A percentile compares a stretch with the other conserved stretches of the same genome.
phyloP scores from a whole-genome alignment of 2,888 invertebrate genomes.

The Endomychus coccineus region DNA sequence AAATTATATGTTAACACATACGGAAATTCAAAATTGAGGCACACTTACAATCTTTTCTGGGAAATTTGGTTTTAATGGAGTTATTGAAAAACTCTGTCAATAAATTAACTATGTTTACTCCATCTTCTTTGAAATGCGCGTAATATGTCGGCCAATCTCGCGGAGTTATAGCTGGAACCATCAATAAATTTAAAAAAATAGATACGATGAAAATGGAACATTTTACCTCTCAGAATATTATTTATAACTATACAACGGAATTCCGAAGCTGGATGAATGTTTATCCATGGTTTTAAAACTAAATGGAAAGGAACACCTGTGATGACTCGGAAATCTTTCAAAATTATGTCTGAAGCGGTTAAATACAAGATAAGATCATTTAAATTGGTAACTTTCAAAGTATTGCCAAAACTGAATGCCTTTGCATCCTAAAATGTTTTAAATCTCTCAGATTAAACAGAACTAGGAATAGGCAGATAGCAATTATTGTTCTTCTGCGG shows the following conservation, averaged over 20 bases:
- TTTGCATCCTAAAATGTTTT: constrained; percentile 38
- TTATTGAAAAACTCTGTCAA: constrained; percentile 32
- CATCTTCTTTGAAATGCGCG: constrained; percentile 37
- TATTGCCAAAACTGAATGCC: constrained; percentile 38
- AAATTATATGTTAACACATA: too few species aligned
- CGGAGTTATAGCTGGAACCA: constrained; percentile 34
- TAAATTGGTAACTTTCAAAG: constrained; percentile 33
- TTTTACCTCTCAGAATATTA: constrained; percentile 32
- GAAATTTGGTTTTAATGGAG: constrained; percentile 32
- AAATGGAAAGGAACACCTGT: constrained; percentile 33
- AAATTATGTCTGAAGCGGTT: constrained; percentile 34
- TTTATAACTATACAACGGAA: constrained; percentile 40
- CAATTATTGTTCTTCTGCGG: too few species aligned
- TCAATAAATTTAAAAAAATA: background rate
- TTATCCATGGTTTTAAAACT: constrained; percentile 37
- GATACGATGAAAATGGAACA: background rate
- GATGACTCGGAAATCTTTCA: constrained; percentile 32
- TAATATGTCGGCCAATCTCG: constrained; percentile 42
- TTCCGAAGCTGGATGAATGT: constrained; percentile 41
- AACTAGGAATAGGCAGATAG: too few species aligned
- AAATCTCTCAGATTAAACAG: too few species aligned
- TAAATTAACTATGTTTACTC: constrained; percentile 32
- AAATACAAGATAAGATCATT: constrained; percentile 35
- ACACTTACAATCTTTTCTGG: constrained; percentile 32
- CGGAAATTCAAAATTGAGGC: constrained; percentile 4